Evolutionary conservation across 2,797 vertebrate species (phyloP).

Genomic region (Ctenosaura bakeri): DNA sequence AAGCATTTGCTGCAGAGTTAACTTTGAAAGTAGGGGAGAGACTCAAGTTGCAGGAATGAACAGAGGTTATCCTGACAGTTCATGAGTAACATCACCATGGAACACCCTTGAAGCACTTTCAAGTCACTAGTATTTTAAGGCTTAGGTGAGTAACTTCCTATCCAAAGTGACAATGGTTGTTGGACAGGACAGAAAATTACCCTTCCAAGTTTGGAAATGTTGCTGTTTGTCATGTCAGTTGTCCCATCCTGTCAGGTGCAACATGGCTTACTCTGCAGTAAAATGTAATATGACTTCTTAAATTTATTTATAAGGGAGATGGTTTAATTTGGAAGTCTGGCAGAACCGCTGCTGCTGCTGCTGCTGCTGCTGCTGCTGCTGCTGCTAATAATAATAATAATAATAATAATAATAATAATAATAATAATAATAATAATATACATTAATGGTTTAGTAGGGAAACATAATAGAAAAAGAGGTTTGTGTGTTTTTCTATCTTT

Average conservation of each 20-base stretch:
- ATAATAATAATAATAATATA: not conserved
- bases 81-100: not conserved
- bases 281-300: constrained; percentile 26
- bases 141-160: constrained; percentile 35
- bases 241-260: constrained; percentile 17
- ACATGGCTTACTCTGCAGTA: not conserved
- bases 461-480: not conserved
- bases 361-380: too few species aligned
- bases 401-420: not conserved
- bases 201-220: fast-evolving
- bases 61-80: constrained; percentile 28
- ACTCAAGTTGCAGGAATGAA: constrained; percentile 18
- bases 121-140: constrained; percentile 21
- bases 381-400: not conserved
- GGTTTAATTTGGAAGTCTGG: not conserved
- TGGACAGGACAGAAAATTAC: not conserved
- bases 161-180: not conserved
- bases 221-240: not conserved
- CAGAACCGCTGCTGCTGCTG: not conserved
- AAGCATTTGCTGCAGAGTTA: not conserved
- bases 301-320: constrained; percentile 1
- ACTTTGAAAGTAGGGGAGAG: not conserved
- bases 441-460: not conserved
- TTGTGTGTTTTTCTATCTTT: not conserved
- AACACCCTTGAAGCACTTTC: constrained; percentile 41